Conservation (phyloP, 2,797 vertebrate species). For the Telmatherina bonti region DNA sequence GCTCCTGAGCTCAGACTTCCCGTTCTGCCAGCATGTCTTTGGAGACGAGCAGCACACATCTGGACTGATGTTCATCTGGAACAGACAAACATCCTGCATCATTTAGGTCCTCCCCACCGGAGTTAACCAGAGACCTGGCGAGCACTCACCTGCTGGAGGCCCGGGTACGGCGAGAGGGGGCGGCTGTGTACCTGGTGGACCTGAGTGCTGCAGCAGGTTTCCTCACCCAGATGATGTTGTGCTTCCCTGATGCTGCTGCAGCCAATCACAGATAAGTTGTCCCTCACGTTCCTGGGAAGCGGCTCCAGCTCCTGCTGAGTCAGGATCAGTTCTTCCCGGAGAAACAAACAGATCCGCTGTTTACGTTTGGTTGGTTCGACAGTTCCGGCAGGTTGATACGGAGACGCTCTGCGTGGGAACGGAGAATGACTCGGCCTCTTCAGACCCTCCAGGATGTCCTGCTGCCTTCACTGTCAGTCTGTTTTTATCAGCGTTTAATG, state of each 20-base stretch:
- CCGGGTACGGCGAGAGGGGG: background rate
- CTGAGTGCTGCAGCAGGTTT: no score
- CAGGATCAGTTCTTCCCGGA: background rate
- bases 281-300: conserved; percentile 19
- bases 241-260: background rate
- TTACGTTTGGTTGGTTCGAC: no score
- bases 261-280: conserved; percentile 9
- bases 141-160: no score
- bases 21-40: background rate
- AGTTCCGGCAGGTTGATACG: no score
- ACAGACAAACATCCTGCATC: background rate
- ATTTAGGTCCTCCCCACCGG: no score
- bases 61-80: conserved; percentile 18
- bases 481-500: no score
- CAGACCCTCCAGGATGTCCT: no score
- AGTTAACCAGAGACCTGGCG: no score
- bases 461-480: no score
- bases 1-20: background rate
- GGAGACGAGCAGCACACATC: conserved; percentile 42
- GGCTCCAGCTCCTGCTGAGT: conserved; percentile 30
- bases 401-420: no score
- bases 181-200: conserved; percentile 13
- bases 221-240: background rate
- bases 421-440: no score
- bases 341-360: background rate